phyloP scores from a whole-genome alignment of 2,113 vertebrate genomes.

The Equus przewalskii region DNA sequence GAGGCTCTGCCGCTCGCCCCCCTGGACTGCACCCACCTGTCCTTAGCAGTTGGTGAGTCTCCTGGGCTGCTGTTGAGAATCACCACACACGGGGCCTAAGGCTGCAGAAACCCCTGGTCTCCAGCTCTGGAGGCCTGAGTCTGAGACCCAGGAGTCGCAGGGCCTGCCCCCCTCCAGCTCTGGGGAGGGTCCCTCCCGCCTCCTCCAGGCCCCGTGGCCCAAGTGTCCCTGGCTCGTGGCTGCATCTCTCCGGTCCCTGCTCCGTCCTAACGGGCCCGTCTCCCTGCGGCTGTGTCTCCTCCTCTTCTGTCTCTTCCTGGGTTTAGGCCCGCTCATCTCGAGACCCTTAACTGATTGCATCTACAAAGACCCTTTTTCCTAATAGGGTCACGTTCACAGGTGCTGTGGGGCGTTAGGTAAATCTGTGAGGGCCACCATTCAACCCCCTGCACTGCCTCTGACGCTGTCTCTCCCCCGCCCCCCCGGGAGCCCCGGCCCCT shows the following conservation, averaged over 20 bases:
- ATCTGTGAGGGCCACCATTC: background rate
- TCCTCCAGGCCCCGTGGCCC: background rate
- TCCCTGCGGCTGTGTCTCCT: background rate
- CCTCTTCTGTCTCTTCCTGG: background rate
- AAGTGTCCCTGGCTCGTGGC: background rate
- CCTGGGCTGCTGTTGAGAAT: fast-evolving
- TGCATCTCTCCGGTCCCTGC: too few species aligned
- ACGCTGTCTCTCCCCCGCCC: too few species aligned
- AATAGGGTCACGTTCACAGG: fast-evolving
- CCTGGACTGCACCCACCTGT: background rate
- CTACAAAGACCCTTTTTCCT: background rate
- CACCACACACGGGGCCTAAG: background rate
- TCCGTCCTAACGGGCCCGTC: too few species aligned
- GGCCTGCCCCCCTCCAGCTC: too few species aligned
- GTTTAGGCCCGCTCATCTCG: background rate
- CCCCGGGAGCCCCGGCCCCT: background rate
- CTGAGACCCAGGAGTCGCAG: background rate
- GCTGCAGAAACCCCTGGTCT: background rate
- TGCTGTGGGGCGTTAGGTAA: background rate
- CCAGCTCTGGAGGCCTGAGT: background rate
- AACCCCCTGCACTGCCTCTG: fast-evolving
- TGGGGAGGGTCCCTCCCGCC: background rate
- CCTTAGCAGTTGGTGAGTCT: background rate
- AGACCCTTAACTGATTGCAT: background rate
- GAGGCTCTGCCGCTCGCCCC: background rate